phyloP scores from a whole-genome alignment of 2,888 invertebrate species.

The Lasioglossum malachurum region DNA sequence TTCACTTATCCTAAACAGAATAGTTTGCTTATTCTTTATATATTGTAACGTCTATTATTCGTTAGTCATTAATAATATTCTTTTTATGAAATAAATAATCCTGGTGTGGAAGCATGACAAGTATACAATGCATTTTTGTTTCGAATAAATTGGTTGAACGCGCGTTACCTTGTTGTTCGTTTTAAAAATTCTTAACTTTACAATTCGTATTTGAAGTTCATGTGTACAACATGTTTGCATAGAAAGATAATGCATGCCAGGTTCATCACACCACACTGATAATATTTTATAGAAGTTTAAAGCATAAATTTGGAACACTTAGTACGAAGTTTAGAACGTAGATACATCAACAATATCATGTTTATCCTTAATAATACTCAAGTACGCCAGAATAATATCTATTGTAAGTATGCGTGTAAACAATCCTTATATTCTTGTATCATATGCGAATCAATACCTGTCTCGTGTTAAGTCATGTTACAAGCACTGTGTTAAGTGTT shows the following conservation, averaged over 20 bases:
- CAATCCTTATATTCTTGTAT: constrained; percentile 40
- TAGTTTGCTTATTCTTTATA: constrained; percentile 19
- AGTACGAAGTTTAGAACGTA: constrained; percentile 48
- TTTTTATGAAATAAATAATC: constrained; percentile 40
- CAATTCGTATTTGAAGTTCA: constrained; percentile 40
- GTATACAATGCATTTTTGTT: constrained; percentile 6
- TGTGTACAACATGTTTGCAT: constrained; percentile 16
- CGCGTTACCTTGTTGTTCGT: not conserved
- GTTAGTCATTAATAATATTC: constrained; percentile 21
- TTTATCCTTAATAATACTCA: constrained; percentile 56
- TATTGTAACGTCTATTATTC: constrained; percentile 36
- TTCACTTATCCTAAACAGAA: constrained; percentile 26
- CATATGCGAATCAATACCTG: constrained; percentile 40
- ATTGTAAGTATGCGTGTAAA: constrained; percentile 55
- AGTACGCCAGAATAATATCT: constrained; percentile 62
- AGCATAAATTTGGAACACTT: constrained; percentile 47
- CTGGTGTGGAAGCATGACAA: constrained; percentile 30
- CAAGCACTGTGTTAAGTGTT: constrained; percentile 53
- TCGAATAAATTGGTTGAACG: constrained; percentile 26
- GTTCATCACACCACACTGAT: constrained; percentile 39
- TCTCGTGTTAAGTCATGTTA: constrained; percentile 49
- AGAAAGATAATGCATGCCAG: constrained; percentile 37
- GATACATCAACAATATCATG: constrained; percentile 47
- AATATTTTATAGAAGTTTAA: constrained; percentile 42
- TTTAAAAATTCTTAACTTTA: constrained; percentile 33